These are phyloP conservation scores for Lordiphosa andalusiaca DNA, from an alignment of 2,888 invertebrate genomes.

Conservation along the genomic window DNA sequence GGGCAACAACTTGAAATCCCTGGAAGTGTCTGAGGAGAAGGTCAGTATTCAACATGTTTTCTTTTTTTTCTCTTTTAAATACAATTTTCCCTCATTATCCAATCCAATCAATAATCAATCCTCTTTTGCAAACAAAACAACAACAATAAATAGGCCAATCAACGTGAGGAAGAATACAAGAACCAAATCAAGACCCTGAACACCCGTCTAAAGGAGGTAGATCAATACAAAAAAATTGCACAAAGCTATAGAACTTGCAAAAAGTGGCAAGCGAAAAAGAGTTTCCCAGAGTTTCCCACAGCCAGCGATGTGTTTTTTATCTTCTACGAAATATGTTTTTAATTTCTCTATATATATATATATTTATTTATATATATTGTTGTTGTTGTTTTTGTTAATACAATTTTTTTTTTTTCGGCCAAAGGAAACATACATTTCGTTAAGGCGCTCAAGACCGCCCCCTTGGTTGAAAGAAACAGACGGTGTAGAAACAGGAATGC, in stretches of 20 bases:
- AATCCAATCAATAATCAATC: slow-evolving; percentile 21
- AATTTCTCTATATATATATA: too few species aligned
- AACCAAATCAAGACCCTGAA: slow-evolving; percentile 99
- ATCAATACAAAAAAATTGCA: slow-evolving; percentile 13
- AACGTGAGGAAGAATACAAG: slow-evolving; percentile 99
- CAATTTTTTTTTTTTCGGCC: background rate
- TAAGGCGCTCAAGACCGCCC: slow-evolving; percentile 13
- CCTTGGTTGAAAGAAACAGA: slow-evolving; percentile 1
- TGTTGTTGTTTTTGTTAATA: slow-evolving; percentile 50
- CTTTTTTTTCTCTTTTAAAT: slow-evolving; percentile 6
- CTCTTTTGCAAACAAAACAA: slow-evolving; percentile 50
- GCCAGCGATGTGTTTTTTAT: slow-evolving; percentile 37
- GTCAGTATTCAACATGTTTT: slow-evolving; percentile 83
- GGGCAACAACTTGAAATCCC: slow-evolving; percentile 99
- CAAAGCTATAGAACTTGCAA: slow-evolving; percentile 10
- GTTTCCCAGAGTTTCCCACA: slow-evolving; percentile 53
- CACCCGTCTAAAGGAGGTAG: slow-evolving; percentile 99
- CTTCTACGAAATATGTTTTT: slow-evolving; percentile 34
- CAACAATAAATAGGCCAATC: slow-evolving; percentile 90
- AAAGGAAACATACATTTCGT: slow-evolving; percentile 1
- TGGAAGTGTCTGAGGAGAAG: slow-evolving; percentile 99
- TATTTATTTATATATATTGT: slow-evolving; percentile 53
- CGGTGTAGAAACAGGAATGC: slow-evolving; percentile 8
- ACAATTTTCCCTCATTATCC: slow-evolving; percentile 27
- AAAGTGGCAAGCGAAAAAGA: slow-evolving; percentile 45